These are phyloP conservation scores for Epirrhoe alternata DNA, from an alignment of 2,888 invertebrate genomes.

Conservation along the genomic window DNA sequence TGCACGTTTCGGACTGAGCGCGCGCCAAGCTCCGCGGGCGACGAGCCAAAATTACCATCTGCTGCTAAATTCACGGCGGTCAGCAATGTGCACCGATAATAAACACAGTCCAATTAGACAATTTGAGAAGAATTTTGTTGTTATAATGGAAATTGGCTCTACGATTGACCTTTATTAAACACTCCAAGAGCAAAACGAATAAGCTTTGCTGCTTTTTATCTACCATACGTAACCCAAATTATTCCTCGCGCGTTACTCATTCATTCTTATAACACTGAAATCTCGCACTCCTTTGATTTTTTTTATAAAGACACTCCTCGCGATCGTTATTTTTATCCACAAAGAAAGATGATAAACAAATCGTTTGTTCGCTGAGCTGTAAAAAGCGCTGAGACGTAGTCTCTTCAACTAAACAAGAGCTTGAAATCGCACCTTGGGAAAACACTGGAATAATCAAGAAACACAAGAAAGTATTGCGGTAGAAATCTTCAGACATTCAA, in stretches of 20 bases:
- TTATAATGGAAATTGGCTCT: constrained; percentile 17
- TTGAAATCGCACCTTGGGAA: constrained; percentile 12
- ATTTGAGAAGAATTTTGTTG: constrained; percentile 23
- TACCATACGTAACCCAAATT: not conserved
- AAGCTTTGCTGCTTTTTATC: not conserved
- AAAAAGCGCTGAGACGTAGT: constrained; percentile 20
- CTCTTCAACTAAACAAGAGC: constrained; percentile 16
- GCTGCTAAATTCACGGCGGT: constrained; percentile 68
- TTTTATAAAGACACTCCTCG: not conserved
- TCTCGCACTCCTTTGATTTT: constrained; percentile 1
- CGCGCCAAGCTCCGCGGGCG: constrained; percentile 74
- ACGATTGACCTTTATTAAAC: not conserved
- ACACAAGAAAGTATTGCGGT: not conserved
- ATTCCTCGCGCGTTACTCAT: not conserved
- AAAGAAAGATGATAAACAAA: constrained; percentile 28
- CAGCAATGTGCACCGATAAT: constrained; percentile 56
- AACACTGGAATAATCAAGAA: not conserved
- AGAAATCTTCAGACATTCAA: not conserved
- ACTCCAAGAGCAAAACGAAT: not conserved
- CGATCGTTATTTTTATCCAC: constrained; percentile 24
- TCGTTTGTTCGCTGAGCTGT: constrained; percentile 27
- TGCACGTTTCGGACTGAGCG: constrained; percentile 64
- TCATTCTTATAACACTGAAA: not conserved
- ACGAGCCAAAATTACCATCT: constrained; percentile 78
- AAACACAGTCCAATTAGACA: constrained; percentile 53